Evolutionary conservation across 2,113 vertebrate genomes (phyloP), one percentile per base, ranked within the genome.

Genomic region (Clupea harengus): DNA sequence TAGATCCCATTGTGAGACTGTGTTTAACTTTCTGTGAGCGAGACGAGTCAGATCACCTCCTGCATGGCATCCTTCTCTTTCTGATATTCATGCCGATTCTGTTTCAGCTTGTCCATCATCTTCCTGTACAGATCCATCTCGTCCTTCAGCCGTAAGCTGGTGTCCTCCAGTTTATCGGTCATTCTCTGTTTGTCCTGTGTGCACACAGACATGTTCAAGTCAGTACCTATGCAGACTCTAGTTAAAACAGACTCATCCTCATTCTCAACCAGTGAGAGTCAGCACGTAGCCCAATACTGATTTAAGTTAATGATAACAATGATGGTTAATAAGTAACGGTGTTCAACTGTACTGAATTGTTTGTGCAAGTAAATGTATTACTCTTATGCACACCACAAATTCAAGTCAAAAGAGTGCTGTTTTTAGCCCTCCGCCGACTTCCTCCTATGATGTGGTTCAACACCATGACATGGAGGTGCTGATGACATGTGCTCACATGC

Each of bases 111-210:
- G 91, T 99, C 98, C 97, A 98, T 98, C 97, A 99, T 95, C 88
- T 97, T 98, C 91, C 95, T 97, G 92, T 98, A 97, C 85, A 99
- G 91, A 89, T 99, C 97, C 96, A 97, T 98, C 94, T 99, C 98
- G 0, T 99, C 98, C 92, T 96, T 98, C 88, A 99, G 95, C 1
- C 97, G 93, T 88, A 99, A 92, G 57, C 96, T 98, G 0, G 97
- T 97, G 93, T 99, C 98, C 83, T 99, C 98, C 90, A 99, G 86
- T 83, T 97, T 94, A 84, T 98, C 97, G 0, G 97, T 97, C 97
- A 99, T 97, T 82, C 97, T 95, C 90, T 98, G 97, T 87, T 96
- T 96, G 90, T 99, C 98, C 98, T 99, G 91, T 7, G 54, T 50
- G 6, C 82, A 50, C 28, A 86, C 20, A 83, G 0, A 81, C 25